Base-by-base conservation (phyloP, 1,140 invertebrate genomes). In the Battus philenor region DNA sequence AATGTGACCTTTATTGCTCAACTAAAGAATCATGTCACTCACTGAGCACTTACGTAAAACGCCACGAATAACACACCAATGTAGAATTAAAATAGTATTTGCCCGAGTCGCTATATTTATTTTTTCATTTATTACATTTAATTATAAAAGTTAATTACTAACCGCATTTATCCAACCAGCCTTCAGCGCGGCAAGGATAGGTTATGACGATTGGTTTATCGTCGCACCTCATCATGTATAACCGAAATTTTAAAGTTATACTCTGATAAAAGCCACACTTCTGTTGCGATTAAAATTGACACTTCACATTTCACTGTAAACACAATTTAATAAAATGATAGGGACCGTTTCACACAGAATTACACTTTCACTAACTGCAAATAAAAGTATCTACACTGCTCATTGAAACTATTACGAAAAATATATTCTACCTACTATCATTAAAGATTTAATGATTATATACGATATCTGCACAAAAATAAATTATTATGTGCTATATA, bases 151-250 rank as follows among this genome's bases (percentile, higher is more conserved):
- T 18, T 17, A 48, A 44, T 18, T 33, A 87, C 89, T 89, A 72
- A 92, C 91, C 91, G 67, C 89, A 90, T 82, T 90, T 87, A 73
- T 91, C 90, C 41, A 92, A 72, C 91, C 91, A 92, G 54, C 91
- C 91, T 83, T 92, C 91, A 16, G 91, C 89, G 17, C 91, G 82
- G 68, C 90, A 91, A 30, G 91, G 91, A 70, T 90, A 91, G 26
- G 63, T 59, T 31, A 85, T 83, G 54, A 76, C 61, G 44, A 70
- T 50, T 16, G 58, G 36, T 50, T 33, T 57, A 50, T 77, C 70
- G 59, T 72, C 59, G 47, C 62, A 62, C 45, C 61, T 74, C 78
- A 85, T 84, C 50, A 70, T 83, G 51, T 24, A 64, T 51, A 53
- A 61, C 56, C 54, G 68, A 61, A 49, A 58, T 51, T 11, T 49